phyloP scores from a whole-genome alignment of 2,888 invertebrate species.

The Scaptomyza flava region DNA sequence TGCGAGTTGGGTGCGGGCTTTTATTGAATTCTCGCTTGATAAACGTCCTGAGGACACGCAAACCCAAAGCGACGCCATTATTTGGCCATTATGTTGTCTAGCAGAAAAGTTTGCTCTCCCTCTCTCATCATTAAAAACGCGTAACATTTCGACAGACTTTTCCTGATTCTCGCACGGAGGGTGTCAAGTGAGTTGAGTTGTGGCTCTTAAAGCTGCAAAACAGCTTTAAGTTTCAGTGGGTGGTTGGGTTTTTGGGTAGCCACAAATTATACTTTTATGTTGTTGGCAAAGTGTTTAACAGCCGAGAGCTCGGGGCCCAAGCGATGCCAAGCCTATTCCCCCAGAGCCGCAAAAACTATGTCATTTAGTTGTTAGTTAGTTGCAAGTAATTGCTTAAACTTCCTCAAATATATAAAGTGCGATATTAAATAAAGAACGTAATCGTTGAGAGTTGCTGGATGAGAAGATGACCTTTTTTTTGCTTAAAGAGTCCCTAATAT shows the following conservation, averaged over 20 bases:
- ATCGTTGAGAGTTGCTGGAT: neutral
- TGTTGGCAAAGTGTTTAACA: constrained; percentile 35
- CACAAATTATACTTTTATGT: constrained; percentile 70
- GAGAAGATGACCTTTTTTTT: neutral
- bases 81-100: constrained; percentile 71
- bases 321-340: constrained; percentile 74
- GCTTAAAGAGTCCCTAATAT: too few relatives aligned
- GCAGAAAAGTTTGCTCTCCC: constrained; percentile 36
- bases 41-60: constrained; percentile 64
- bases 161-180: constrained; percentile 58
- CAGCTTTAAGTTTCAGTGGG: constrained; percentile 39
- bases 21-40: constrained; percentile 72
- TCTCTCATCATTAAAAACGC: constrained; percentile 72
- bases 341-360: constrained; percentile 51
- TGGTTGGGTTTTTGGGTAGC: neutral
- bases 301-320: constrained; percentile 3
- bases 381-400: constrained; percentile 52
- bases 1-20: constrained; percentile 63
- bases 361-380: constrained; percentile 53
- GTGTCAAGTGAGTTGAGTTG: constrained; percentile 29
- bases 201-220: constrained; percentile 44
- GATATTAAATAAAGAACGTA: neutral
- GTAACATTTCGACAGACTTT: constrained; percentile 60
- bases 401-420: constrained; percentile 2
- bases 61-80: constrained; percentile 40